Percentiles rank a stretch among this genome's conserved stretches.
These are phyloP conservation scores for Gorsachius magnificus DNA, from an alignment of 2,797 vertebrate genomes.

Conservation along the genomic window DNA sequence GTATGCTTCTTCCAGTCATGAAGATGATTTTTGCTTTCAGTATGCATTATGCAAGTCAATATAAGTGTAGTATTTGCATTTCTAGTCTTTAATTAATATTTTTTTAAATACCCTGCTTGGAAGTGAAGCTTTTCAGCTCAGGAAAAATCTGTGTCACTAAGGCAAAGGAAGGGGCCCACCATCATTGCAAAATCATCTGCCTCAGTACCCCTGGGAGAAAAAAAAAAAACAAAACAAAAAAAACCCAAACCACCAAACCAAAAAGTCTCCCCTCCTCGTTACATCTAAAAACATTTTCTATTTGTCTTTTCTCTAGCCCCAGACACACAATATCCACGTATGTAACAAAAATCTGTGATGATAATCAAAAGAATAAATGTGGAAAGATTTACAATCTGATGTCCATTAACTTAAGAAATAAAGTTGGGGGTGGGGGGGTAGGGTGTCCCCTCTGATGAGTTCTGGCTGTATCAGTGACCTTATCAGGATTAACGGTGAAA, in stretches of 20 bases:
- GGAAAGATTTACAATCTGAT: neutral
- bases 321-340: neutral
- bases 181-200: neutral
- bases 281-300: neutral
- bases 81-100: neutral
- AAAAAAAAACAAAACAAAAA: neutral
- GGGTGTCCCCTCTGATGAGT: neutral
- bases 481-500: neutral
- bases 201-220: accelerated
- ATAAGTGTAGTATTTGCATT: neutral
- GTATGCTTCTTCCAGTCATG: neutral
- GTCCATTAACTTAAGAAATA: neutral
- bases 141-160: neutral
- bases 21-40: neutral
- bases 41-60: neutral
- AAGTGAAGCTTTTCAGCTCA: neutral
- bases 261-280: neutral
- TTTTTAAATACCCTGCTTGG: neutral
- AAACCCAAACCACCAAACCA: too few relatives aligned
- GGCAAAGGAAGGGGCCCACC: neutral
- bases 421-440: neutral
- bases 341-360: neutral
- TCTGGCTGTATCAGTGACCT: neutral
- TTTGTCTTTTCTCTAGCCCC: neutral
- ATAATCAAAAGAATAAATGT: neutral